Conservation (phyloP, 2,113 vertebrate genomes). For the Sphaerodactylus townsendi region DNA sequence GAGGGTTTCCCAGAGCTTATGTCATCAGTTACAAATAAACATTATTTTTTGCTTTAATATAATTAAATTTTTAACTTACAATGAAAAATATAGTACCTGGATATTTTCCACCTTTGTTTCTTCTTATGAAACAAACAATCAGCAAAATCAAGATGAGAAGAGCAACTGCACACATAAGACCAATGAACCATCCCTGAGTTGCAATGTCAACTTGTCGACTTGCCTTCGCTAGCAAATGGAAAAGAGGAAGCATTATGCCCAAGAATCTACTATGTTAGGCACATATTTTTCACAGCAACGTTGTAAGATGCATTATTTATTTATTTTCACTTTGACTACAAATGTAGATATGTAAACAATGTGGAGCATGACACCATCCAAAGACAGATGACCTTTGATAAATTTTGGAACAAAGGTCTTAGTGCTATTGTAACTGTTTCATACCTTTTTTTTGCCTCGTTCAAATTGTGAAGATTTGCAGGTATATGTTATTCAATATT, state of each 20-base stretch:
- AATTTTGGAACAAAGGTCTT: not conserved
- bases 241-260: conserved; percentile 9
- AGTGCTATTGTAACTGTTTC: not conserved
- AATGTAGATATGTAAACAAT: not conserved
- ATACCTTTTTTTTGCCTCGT: not conserved
- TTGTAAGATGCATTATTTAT: not conserved
- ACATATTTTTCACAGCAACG: not conserved
- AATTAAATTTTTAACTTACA: not conserved
- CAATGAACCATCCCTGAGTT: conserved; percentile 99
- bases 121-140: conserved; percentile 98
- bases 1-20: too few species aligned
- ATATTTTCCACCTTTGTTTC: conserved; percentile 99
- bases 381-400: not conserved
- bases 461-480: not conserved
- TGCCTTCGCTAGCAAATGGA: conserved; percentile 84
- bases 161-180: conserved; percentile 97
- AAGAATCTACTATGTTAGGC: conserved; percentile 16
- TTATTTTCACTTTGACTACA: conserved; percentile 8
- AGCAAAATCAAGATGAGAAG: conserved; percentile 96
- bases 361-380: not conserved
- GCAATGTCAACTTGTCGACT: conserved; percentile 97
- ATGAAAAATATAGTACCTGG: conserved; percentile 81
- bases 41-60: not conserved
- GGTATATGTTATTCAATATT: not conserved
- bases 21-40: not conserved